These are phyloP conservation scores for Cavia porcellus DNA, from an alignment of 2,113 vertebrate genomes.

Conservation along the genomic window DNA sequence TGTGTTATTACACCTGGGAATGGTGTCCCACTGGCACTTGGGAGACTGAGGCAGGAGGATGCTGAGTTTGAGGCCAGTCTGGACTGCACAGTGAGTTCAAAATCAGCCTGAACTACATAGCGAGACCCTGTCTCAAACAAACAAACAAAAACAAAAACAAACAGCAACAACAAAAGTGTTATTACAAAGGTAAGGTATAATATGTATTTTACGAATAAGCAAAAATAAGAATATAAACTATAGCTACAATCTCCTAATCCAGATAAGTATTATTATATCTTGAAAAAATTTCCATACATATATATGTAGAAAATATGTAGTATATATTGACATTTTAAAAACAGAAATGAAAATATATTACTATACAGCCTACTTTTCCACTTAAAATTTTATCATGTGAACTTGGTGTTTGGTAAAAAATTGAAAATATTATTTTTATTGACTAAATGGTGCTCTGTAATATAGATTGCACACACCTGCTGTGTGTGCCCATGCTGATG, in stretches of 20 bases:
- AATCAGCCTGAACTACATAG: too few species aligned
- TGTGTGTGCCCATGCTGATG: too few species aligned
- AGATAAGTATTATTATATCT: neutral
- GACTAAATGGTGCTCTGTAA: neutral
- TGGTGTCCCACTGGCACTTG: too few species aligned
- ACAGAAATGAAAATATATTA: neutral
- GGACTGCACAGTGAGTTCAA: too few species aligned
- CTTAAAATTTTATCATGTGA: conserved; percentile 4
- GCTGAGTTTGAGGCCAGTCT: too few species aligned
- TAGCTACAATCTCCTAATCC: neutral
- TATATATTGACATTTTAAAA: conserved; percentile 4
- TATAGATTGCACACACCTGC: neutral
- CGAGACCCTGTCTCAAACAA: too few species aligned
- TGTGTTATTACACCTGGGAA: neutral
- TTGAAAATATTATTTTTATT: neutral
- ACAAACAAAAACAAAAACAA: neutral
- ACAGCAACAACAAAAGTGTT: neutral
- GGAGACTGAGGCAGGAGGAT: too few species aligned
- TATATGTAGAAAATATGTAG: neutral
- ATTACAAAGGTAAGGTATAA: neutral
- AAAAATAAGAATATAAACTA: conserved; percentile 14
- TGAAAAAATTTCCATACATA: neutral
- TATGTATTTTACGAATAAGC: conserved; percentile 18
- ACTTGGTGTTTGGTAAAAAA: neutral
- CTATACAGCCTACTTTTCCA: neutral